Evolutionary conservation across 2,113 vertebrate species (phyloP).

Genomic region (Triplophysa siluroides): DNA sequence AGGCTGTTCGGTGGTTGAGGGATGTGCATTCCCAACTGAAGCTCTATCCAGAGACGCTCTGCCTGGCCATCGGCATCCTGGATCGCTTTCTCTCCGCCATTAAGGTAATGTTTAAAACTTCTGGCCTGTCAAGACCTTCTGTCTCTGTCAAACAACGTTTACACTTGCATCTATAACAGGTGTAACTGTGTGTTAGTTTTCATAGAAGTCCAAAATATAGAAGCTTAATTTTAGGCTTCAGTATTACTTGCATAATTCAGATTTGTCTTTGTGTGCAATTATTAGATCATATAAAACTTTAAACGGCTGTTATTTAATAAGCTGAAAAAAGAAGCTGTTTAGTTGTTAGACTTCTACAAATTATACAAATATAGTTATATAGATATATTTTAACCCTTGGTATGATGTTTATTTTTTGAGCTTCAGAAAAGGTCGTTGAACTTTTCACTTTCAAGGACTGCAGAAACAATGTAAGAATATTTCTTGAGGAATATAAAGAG

Average conservation of each 20-base stretch:
- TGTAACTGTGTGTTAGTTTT: background rate
- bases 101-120: conserved; percentile 78
- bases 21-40: conserved; percentile 87
- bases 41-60: conserved; percentile 96
- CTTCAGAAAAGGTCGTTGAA: too few relatives aligned
- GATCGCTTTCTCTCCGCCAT: conserved; percentile 94
- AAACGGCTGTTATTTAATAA: background rate
- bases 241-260: background rate
- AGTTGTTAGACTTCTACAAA: background rate
- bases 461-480: background rate
- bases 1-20: conserved; percentile 91
- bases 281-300: background rate
- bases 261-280: background rate
- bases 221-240: too few relatives aligned
- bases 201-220: too few relatives aligned
- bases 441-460: background rate
- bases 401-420: too few relatives aligned
- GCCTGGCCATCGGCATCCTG: conserved; percentile 90
- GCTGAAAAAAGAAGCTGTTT: background rate
- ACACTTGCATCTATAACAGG: background rate
- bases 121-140: background rate
- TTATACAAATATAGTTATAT: background rate
- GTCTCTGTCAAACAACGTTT: background rate
- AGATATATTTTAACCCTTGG: too few relatives aligned
- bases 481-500: background rate